Evolutionary conservation across 1,140 invertebrate species (phyloP).

Genomic region (Lepidurus arcticus): DNA sequence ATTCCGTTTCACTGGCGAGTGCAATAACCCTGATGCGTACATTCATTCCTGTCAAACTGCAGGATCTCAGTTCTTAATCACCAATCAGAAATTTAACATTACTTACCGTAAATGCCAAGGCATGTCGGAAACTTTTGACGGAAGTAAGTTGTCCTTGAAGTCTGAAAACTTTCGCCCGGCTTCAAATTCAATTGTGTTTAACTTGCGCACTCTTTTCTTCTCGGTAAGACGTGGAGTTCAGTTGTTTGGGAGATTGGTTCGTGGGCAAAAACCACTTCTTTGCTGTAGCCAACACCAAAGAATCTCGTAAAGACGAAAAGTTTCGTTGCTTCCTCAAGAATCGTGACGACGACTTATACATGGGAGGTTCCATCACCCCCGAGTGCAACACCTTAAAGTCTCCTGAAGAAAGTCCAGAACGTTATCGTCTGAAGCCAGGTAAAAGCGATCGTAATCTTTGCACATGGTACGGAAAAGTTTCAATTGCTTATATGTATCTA

Average conservation of each 20-base stretch:
- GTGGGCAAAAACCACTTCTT: conserved; percentile 92
- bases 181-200: conserved; percentile 35
- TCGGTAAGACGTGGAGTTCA: conserved; percentile 73
- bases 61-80: conserved; percentile 90
- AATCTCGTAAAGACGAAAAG: conserved; percentile 87
- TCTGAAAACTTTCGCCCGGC: conserved; percentile 25
- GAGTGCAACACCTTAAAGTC: conserved; percentile 88
- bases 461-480: not conserved
- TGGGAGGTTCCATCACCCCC: conserved; percentile 83
- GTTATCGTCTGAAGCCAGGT: conserved; percentile 78
- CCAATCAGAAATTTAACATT: conserved; percentile 95
- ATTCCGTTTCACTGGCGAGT: conserved; percentile 86
- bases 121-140: conserved; percentile 78
- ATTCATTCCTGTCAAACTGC: conserved; percentile 92
- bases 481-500: conserved; percentile 44
- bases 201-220: conserved; percentile 37
- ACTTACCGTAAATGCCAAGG: conserved; percentile 83
- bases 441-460: conserved; percentile 37
- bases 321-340: conserved; percentile 90
- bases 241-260: conserved; percentile 91
- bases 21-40: conserved; percentile 74
- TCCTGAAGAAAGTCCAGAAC: conserved; percentile 84
- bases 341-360: conserved; percentile 84
- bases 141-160: conserved; percentile 52
- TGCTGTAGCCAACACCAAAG: conserved; percentile 88